A percentile compares a stretch with the other conserved stretches of the same genome.
Evolutionary conservation across 2,113 vertebrate genomes (phyloP).

Genomic region (Cephalophus harveyi): DNA sequence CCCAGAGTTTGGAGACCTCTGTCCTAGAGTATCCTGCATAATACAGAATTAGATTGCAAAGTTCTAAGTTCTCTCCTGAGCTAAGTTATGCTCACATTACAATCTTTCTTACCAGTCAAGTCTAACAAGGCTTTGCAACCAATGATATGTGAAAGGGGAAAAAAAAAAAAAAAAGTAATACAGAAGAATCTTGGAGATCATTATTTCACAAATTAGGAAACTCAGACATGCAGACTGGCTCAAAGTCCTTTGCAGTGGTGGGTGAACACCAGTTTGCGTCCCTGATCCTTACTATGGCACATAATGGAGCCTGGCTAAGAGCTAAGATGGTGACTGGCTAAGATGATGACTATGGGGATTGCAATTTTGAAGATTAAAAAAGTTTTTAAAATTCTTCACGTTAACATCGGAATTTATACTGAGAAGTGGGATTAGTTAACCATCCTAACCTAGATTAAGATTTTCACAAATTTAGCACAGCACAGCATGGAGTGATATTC

Average conservation of each 20-base stretch:
- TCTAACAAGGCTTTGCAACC: not conserved
- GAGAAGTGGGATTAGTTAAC: conserved; percentile 9
- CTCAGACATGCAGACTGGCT: not conserved
- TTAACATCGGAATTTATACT: not conserved
- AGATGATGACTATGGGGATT: not conserved
- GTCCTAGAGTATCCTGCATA: not conserved
- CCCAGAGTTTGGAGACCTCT: not conserved
- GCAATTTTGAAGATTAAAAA: not conserved
- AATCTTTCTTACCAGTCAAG: not conserved
- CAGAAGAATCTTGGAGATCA: not conserved
- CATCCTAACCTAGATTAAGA: not conserved
- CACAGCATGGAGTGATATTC: not conserved
- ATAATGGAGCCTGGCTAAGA: not conserved
- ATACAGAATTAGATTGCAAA: not conserved
- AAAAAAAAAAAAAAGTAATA: not conserved
- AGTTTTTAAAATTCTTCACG: not conserved
- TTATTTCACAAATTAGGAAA: not conserved
- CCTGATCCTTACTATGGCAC: not conserved
- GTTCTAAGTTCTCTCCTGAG: not conserved
- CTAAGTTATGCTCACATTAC: conserved; percentile 2
- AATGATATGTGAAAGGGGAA: not conserved
- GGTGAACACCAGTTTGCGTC: not conserved
- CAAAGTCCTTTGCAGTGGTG: not conserved
- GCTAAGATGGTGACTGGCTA: too few relatives aligned
- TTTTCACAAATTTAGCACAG: not conserved